A percentile compares a stretch with the other conserved stretches of the same genome.
phyloP scores from a whole-genome alignment of 37 sponge, comb jelly and placozoan species.

The Aphrocallistes beatrix region DNA sequence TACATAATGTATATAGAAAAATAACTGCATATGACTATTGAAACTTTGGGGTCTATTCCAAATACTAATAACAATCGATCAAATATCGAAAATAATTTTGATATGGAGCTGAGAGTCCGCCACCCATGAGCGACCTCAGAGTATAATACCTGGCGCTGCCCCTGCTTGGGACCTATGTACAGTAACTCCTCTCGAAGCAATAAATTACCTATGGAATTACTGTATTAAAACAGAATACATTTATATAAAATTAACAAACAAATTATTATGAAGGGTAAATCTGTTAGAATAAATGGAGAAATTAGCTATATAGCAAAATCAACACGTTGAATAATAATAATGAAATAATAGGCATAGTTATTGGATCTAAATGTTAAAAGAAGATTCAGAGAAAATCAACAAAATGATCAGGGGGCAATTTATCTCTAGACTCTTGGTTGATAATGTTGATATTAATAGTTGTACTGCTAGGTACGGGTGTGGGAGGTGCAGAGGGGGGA shows the following conservation, averaged over 20 bases:
- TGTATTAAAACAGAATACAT: neutral
- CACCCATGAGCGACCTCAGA: no score
- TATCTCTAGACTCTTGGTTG: neutral
- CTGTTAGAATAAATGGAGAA: neutral
- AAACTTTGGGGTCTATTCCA: no score
- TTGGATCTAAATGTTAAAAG: neutral
- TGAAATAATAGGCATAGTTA: neutral
- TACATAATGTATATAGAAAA: no score
- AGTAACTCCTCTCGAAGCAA: no score
- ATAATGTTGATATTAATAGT: constrained; percentile 11
- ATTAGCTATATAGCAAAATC: neutral
- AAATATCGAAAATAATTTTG: no score
- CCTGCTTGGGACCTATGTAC: no score
- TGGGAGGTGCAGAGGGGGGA: neutral
- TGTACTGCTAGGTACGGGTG: neutral
- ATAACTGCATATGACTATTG: no score
- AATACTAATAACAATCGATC: no score
- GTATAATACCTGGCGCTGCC: no score
- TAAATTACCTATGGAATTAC: no score
- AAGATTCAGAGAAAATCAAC: neutral
- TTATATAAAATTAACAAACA: neutral
- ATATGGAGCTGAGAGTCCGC: no score
- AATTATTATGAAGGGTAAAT: neutral
- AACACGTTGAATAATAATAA: neutral
- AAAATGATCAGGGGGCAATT: neutral